Percentiles rank a stretch among this genome's conserved stretches.
These are phyloP conservation scores for Cololabis saira DNA, from an alignment of 2,113 vertebrate species.

Conservation along the genomic window DNA sequence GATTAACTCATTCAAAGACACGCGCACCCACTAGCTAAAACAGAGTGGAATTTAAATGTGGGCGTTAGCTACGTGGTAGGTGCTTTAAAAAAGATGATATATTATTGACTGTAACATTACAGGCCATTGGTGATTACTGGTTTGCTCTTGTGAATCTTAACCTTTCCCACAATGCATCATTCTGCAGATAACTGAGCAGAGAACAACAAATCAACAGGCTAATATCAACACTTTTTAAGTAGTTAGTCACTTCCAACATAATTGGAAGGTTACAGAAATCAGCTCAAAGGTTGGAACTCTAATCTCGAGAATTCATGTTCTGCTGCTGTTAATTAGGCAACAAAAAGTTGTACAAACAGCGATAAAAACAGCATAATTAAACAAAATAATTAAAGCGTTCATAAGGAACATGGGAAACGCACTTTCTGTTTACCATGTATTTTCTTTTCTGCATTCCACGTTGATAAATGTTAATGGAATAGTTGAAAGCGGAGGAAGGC, in stretches of 20 bases:
- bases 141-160: slow-evolving; percentile 59
- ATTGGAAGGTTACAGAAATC: slow-evolving; percentile 6
- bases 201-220: not conserved
- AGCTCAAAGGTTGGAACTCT: not conserved
- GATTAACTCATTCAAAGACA: slow-evolving; percentile 75
- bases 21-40: slow-evolving; percentile 52
- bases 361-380: not conserved
- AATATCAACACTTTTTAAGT: slow-evolving; percentile 1
- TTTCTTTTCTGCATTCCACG: slow-evolving; percentile 6
- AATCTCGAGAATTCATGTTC: not conserved
- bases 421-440: not conserved
- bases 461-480: slow-evolving; percentile 26
- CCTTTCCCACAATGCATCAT: not conserved
- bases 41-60: slow-evolving; percentile 68
- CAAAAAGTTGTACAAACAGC: not conserved
- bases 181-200: slow-evolving; percentile 6
- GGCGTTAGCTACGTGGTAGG: slow-evolving; percentile 61
- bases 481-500: slow-evolving; percentile 18
- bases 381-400: not conserved
- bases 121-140: slow-evolving; percentile 56
- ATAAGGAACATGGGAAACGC: not conserved
- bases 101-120: slow-evolving; percentile 64
- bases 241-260: not conserved
- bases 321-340: slow-evolving; percentile 5
- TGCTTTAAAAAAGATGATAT: slow-evolving; percentile 63